Percentiles rank a stretch among this genome's conserved stretches.
Conservation (phyloP, 53 echinoderm and acorn worm genomes). For the Echinometra lucunter region DNA sequence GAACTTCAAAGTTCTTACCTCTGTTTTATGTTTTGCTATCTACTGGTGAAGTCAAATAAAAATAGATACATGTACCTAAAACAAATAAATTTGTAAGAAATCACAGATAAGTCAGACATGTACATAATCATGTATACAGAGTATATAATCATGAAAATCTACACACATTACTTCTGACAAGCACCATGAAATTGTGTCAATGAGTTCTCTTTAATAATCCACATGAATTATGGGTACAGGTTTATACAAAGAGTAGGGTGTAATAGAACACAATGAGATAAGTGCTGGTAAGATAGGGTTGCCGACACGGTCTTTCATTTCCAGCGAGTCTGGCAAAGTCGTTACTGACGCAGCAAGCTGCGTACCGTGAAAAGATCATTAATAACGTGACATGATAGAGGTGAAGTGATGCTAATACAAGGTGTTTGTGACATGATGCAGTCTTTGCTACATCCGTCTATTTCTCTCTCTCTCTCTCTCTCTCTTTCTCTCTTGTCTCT, state of each 20-base stretch:
- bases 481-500: constrained; percentile 20
- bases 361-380: constrained; percentile 66
- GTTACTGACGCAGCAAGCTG: constrained; percentile 57
- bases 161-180: not conserved
- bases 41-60: not conserved
- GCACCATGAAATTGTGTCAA: not conserved
- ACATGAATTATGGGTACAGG: not conserved
- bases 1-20: no score
- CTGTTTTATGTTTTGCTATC: not conserved
- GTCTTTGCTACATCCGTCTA: not conserved
- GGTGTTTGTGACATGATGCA: constrained; percentile 45
- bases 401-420: constrained; percentile 48
- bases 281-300: constrained; percentile 4
- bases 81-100: not conserved
- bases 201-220: not conserved
- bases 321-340: constrained; percentile 30
- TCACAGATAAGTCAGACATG: not conserved
- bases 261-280: not conserved
- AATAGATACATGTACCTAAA: no score
- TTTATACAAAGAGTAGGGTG: not conserved
- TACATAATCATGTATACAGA: not conserved
- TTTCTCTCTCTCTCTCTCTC: not conserved
- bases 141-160: not conserved
- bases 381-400: constrained; percentile 56
- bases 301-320: constrained; percentile 21